phyloP scores from a whole-genome alignment of 2,113 vertebrate species.

The Orcinus orca region DNA sequence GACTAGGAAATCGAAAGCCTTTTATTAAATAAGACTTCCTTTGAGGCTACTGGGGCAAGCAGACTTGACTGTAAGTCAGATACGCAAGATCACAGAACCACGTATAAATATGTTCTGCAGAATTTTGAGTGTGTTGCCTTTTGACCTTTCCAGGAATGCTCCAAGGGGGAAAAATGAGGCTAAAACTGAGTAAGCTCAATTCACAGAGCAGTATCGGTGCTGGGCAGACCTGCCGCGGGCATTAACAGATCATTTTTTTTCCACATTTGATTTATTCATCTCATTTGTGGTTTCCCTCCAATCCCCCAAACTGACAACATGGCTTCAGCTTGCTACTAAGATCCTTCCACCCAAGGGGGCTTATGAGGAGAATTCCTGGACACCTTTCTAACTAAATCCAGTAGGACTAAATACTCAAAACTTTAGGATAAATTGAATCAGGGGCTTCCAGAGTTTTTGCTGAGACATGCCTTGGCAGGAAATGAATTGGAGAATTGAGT shows the following conservation, averaged over 20 bases:
- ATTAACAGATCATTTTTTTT: neutral
- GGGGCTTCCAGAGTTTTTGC: constrained; percentile 31
- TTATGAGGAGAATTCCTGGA: constrained; percentile 4
- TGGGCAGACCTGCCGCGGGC: neutral
- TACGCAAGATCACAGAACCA: constrained; percentile 7
- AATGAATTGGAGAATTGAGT: neutral
- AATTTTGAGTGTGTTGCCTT: constrained; percentile 27
- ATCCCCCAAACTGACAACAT: neutral
- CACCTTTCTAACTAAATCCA: constrained; percentile 15
- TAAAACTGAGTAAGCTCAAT: neutral
- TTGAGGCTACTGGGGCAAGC: constrained; percentile 19
- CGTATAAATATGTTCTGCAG: neutral
- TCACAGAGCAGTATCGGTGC: neutral
- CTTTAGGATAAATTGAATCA: neutral
- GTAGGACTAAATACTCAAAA: neutral
- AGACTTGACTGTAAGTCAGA: constrained; percentile 33
- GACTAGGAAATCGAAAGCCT: constrained; percentile 56
- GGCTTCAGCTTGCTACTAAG: neutral
- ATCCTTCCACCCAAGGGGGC: neutral
- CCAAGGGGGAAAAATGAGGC: constrained; percentile 17
- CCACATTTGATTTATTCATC: neutral
- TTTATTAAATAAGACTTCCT: constrained; percentile 53
- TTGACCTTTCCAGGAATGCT: constrained; percentile 36
- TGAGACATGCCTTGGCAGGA: constrained; percentile 19
- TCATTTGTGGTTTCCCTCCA: neutral